These are phyloP conservation scores for Coronaproctus castanopsis DNA, from an alignment of 2,888 invertebrate species.

Conservation along the genomic window DNA sequence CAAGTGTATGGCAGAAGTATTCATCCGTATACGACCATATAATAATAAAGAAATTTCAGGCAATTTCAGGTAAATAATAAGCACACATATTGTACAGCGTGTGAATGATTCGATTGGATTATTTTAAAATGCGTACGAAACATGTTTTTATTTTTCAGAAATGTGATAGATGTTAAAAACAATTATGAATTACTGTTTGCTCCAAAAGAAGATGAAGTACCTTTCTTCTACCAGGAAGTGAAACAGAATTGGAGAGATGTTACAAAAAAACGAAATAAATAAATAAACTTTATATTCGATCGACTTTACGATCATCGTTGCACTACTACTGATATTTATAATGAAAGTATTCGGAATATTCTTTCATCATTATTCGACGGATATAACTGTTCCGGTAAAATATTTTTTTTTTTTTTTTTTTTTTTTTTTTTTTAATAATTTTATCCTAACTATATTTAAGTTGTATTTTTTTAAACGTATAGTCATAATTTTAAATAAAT, in stretches of 20 bases:
- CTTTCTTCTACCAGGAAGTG: slow-evolving; percentile 64
- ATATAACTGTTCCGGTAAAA: slow-evolving; percentile 56
- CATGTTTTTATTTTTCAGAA: slow-evolving; percentile 32
- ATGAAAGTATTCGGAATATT: slow-evolving; percentile 54
- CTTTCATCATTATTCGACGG: slow-evolving; percentile 57
- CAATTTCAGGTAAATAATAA: slow-evolving; percentile 6
- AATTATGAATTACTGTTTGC: slow-evolving; percentile 65
- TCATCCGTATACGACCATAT: slow-evolving; percentile 7
- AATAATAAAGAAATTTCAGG: slow-evolving; percentile 4
- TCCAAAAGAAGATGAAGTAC: slow-evolving; percentile 57
- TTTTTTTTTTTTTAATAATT: no score
- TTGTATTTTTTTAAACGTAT: no score
- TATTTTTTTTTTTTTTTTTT: neutral
- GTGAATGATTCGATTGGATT: no score
- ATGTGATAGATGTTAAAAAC: slow-evolving; percentile 54
- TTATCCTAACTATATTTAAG: neutral
- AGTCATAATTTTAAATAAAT: no score
- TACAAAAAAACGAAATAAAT: slow-evolving; percentile 57
- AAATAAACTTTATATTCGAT: slow-evolving; percentile 71
- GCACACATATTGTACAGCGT: no score
- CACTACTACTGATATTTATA: slow-evolving; percentile 57
- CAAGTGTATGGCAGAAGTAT: slow-evolving; percentile 10
- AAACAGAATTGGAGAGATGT: slow-evolving; percentile 55
- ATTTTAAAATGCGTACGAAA: no score
- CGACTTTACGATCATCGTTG: slow-evolving; percentile 47